Conservation (phyloP, 1,140 invertebrate genomes). For the Dendroctonus ponderosae region DNA sequence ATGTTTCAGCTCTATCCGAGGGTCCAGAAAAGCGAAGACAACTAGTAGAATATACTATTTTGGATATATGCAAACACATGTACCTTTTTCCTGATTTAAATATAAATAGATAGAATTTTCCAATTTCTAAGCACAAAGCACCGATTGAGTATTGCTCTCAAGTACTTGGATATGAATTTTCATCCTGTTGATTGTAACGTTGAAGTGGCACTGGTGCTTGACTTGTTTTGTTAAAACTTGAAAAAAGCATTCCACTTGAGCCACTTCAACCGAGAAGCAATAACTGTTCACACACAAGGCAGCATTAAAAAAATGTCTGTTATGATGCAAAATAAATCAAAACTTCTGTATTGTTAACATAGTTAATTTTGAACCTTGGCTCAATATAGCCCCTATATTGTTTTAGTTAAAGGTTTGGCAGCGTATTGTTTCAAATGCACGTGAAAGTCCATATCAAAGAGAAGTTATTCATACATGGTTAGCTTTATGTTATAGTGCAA, state of each 20-base stretch:
- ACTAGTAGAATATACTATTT: slow-evolving; percentile 13
- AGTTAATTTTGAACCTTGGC: slow-evolving; percentile 42
- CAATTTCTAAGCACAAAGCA: background rate
- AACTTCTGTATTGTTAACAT: background rate
- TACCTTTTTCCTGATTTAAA: slow-evolving; percentile 40
- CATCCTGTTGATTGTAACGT: background rate
- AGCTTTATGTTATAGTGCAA: slow-evolving; percentile 14
- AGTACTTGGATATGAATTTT: background rate
- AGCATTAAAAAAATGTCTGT: too few relatives aligned
- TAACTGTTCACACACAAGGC: background rate
- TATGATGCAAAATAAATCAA: too few relatives aligned
- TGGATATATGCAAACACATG: slow-evolving; percentile 36
- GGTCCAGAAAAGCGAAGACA: slow-evolving; percentile 57
- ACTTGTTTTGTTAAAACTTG: slow-evolving; percentile 25
- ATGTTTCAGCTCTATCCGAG: slow-evolving; percentile 63
- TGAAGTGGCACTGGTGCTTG: slow-evolving; percentile 2
- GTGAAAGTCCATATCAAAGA: slow-evolving; percentile 33
- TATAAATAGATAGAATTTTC: background rate
- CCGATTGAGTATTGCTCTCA: background rate
- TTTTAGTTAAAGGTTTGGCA: slow-evolving; percentile 28
- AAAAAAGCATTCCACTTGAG: slow-evolving; percentile 10
- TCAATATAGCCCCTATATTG: slow-evolving; percentile 46
- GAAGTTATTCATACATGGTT: background rate
- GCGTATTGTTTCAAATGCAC: slow-evolving; percentile 10
- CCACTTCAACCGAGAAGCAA: slow-evolving; percentile 6